Conservation (phyloP, 1,140 invertebrate species). For the Copidosoma floridanum region DNA sequence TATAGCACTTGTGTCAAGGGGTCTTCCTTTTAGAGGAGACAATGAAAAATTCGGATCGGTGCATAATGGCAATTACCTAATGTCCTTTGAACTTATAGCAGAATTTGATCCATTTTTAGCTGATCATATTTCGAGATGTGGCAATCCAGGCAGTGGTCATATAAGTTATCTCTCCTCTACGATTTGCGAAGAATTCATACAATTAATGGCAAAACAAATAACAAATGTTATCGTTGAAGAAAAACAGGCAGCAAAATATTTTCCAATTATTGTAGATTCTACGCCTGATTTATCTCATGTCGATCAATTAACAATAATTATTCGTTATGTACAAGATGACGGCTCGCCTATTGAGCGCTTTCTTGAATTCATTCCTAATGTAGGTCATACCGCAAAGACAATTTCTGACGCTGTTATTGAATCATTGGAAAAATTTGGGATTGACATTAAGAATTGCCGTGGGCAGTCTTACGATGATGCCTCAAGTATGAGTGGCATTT, state of each 20-base stretch:
- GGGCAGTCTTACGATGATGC: background rate
- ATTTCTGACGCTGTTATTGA: background rate
- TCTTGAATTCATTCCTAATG: constrained; percentile 31
- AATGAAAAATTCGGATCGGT: background rate
- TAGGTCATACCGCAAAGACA: background rate
- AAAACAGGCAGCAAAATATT: constrained; percentile 27
- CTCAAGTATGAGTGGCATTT: background rate
- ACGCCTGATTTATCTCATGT: constrained; percentile 43
- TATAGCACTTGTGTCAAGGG: background rate
- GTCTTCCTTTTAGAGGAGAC: background rate
- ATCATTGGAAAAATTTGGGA: background rate
- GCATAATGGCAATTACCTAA: background rate
- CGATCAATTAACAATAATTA: constrained; percentile 43
- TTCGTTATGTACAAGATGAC: constrained; percentile 33
- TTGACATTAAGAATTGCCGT: background rate
- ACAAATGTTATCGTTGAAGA: constrained; percentile 8
- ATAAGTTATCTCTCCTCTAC: background rate
- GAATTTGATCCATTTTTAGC: background rate
- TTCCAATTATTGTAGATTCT: constrained; percentile 40
- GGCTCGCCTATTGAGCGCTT: constrained; percentile 32
- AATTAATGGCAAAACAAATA: background rate
- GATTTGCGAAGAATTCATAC: background rate
- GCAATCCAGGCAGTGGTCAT: background rate
- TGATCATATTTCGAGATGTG: background rate
- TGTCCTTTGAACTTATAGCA: background rate